Evolutionary conservation across 2,113 vertebrate species (phyloP).

Genomic region (Crotalus helleri): DNA sequence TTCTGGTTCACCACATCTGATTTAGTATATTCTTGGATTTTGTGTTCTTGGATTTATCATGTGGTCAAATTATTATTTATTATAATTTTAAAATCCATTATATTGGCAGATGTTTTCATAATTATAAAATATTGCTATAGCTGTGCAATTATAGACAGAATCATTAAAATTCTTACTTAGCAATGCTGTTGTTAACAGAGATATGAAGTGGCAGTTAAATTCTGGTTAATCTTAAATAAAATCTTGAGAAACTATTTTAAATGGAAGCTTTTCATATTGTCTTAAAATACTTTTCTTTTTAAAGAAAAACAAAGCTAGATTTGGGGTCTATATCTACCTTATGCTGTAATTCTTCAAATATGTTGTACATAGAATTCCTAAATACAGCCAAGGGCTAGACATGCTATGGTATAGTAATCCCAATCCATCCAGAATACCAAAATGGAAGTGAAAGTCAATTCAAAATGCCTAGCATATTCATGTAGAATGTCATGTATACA

Average conservation of each 20-base stretch:
- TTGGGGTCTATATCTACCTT: not conserved
- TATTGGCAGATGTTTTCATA: not conserved
- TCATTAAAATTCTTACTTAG: constrained; percentile 20
- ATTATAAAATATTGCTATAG: not conserved
- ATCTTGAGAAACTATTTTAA: constrained; percentile 6
- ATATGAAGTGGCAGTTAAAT: not conserved
- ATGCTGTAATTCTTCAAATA: not conserved
- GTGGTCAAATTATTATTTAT: not conserved
- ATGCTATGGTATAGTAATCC: not conserved
- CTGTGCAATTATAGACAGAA: not conserved
- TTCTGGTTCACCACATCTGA: not conserved
- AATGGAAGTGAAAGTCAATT: constrained; percentile 3
- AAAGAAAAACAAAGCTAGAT: not conserved
- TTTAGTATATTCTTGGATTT: not conserved
- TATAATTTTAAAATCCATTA: not conserved
- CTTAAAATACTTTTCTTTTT: not conserved
- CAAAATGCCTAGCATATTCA: not conserved
- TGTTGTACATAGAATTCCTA: not conserved
- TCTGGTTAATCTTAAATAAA: not conserved
- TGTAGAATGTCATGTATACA: not conserved
- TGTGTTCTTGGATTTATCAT: not conserved
- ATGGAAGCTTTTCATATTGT: not conserved
- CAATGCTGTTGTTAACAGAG: not conserved
- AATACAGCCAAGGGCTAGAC: not conserved
- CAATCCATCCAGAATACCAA: not conserved